Evolutionary conservation across 2,888 invertebrate species (phyloP).

Genomic region (Brachyptera risi): DNA sequence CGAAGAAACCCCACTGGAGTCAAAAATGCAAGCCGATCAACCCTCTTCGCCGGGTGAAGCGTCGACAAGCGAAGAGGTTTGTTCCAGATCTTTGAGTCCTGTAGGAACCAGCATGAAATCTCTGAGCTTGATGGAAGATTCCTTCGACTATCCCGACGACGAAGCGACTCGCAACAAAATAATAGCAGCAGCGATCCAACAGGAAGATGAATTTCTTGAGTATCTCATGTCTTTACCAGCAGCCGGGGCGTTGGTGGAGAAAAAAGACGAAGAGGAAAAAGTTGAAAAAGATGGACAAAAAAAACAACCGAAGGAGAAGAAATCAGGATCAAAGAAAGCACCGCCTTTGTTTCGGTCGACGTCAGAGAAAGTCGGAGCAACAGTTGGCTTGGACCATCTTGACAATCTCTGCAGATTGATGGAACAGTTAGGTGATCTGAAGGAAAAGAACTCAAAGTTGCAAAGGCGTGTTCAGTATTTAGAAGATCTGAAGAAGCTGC

Average conservation of each 20-base stretch:
- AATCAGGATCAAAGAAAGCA: not conserved
- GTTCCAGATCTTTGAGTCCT: not conserved
- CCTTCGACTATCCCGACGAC: slow-evolving; percentile 18
- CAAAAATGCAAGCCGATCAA: not conserved
- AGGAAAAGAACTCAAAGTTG: slow-evolving; percentile 66
- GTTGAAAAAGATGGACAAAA: no score
- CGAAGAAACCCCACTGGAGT: not conserved
- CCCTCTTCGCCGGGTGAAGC: not conserved
- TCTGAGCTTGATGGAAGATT: not conserved
- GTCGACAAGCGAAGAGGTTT: not conserved
- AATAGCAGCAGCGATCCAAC: slow-evolving; percentile 29
- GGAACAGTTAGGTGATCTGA: slow-evolving; percentile 68
- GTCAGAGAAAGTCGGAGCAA: slow-evolving; percentile 15
- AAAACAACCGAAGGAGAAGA: no score
- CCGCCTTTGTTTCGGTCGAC: slow-evolving; percentile 23
- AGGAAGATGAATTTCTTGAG: slow-evolving; percentile 47
- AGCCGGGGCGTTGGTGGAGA: no score
- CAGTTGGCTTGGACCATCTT: slow-evolving; percentile 63
- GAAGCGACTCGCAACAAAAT: slow-evolving; percentile 22
- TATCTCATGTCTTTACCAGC: slow-evolving; percentile 47
- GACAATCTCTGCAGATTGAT: slow-evolving; percentile 72
- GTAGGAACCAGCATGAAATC: not conserved
- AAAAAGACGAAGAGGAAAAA: no score
- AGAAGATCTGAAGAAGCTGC: slow-evolving; percentile 64
- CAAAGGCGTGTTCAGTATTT: slow-evolving; percentile 66